Base-by-base conservation (phyloP, 37 sponge, comb jelly and placozoan genomes). In the Theonella swinhoei region DNA sequence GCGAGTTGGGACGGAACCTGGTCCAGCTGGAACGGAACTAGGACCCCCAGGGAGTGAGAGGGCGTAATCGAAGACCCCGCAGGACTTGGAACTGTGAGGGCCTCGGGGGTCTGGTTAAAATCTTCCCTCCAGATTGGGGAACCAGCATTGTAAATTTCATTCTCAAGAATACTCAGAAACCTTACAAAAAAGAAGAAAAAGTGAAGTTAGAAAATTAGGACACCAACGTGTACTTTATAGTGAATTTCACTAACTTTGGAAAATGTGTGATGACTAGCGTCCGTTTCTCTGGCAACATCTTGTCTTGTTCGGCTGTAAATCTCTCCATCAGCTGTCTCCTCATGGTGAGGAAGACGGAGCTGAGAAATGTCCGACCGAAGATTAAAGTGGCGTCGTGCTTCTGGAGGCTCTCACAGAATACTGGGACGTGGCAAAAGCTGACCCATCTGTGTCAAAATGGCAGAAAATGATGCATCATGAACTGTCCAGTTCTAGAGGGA, bases 351-450 rank as follows among this genome's bases (percentile, higher is more conserved):
- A 92, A 94, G 9, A 91, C 88, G 22, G 93, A 91, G 22, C 83
- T 87, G 69, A 97, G 87, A 68, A 97, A 85, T 19, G 85, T 85
- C 25, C 83, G 90, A 23, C 97, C 97, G 77, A 97, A 97, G 41
- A 92, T 89, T 19, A 83, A 78, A 11, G 95, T 88, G 22, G 89
- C 80, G 37, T 97, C 95, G 58, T 76, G 77, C 39, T 85, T 85
- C 20, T 76, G 85, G 0, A 97, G 82, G 42, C 88, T 86, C 54
- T 90, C 88, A 87, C 95, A 90, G 40, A 83, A 83, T 24, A 85
- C 79, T 24, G 97, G 97, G 23, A 97, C 93, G 78, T 90, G 91
- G 64, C 97, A 97, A 78, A 92, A 92, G 54, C 88, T 81, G 42
- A 97, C 76, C 97, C 97, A 97, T 78, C 97, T 97, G 79, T 0